Base-by-base conservation (phyloP, 2,113 vertebrate genomes). In the Anthoscopus minutus region DNA sequence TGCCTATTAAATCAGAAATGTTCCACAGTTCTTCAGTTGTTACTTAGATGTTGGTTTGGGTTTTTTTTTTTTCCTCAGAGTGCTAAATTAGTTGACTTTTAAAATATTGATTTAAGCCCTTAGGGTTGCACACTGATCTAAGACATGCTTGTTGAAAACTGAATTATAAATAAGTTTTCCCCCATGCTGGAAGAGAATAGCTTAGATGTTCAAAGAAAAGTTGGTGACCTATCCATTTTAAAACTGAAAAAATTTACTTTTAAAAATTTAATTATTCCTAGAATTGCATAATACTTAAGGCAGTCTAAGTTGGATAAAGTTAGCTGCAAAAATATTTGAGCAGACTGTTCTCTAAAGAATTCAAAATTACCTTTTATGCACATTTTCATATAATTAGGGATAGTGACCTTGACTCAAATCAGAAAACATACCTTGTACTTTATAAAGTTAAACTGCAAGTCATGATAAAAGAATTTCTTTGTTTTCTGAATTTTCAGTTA, bases 61-160 rank as follows among this genome's bases (percentile, higher is more conserved):
- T 40, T 74, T 61, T 94, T 81, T 94, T 40, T 74, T 61, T 94
- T 81, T 94, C 37, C 83, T 96, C 79, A 61, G 61, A 88, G 76
- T 85, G 61, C 38, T 95, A 88, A 96, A 89, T 96, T 86, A 92
- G 87, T 92, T 94, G 89, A 86, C 92, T 92, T 69, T 93, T 72
- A 42, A 97, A 97, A 92, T 53, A 94, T 83, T 94, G 91, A 95
- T 94, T 94, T 80, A 95, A 91, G 94, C 86, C 88, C 64, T 92
- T 90, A 89, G 92, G 92, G 50, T 72, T 95, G 51, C 69, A 93
- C 81, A 84, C 7, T 94, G 90, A 96, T 96, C 81, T 93, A 65
- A 90, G 53, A 40, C 33, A 60, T 1, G 7, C 62, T 84, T 91
- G 50, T 69, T 88, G 89, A 88, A 96, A 93, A 77, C 48, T 89